These are phyloP conservation scores for Blastobasis lacticolella DNA, from an alignment of 2,888 invertebrate species.

Conservation along the genomic window DNA sequence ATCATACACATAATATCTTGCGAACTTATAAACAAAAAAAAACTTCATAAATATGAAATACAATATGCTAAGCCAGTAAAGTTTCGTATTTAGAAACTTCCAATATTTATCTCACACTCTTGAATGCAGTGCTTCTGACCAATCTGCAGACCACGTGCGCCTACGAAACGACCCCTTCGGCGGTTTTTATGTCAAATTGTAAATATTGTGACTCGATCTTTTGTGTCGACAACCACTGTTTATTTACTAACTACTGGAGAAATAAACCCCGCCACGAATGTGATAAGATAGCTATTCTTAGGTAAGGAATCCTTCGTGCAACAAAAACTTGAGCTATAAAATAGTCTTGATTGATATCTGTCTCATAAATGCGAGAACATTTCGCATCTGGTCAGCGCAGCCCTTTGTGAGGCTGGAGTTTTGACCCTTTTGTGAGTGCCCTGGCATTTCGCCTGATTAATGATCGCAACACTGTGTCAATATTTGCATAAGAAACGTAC, in stretches of 20 bases:
- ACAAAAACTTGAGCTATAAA: constrained; percentile 20
- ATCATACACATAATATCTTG: too few species aligned
- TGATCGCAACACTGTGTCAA: constrained; percentile 65
- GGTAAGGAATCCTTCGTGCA: not conserved
- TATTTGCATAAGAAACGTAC: constrained; percentile 72
- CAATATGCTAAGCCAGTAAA: too few species aligned
- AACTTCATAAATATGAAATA: too few species aligned
- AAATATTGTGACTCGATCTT: constrained; percentile 44
- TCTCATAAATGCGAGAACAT: constrained; percentile 26
- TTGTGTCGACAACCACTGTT: not conserved
- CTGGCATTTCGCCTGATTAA: constrained; percentile 60
- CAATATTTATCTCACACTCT: too few species aligned
- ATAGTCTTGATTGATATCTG: constrained; percentile 37
- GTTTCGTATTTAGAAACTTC: too few species aligned
- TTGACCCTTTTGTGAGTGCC: constrained; percentile 37
- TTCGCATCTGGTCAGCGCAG: constrained; percentile 27
- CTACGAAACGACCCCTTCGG: constrained; percentile 10
- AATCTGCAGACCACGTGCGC: constrained; percentile 47
- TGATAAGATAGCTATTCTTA: too few species aligned
- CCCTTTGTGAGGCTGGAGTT: constrained; percentile 17
- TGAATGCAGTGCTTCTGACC: not conserved
- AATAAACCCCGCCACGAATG: too few species aligned
- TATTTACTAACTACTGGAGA: too few species aligned
- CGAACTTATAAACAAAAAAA: too few species aligned
- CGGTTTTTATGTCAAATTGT: constrained; percentile 31